Conservation (phyloP, 2,888 invertebrate species). For the Pheosia gnoma region DNA sequence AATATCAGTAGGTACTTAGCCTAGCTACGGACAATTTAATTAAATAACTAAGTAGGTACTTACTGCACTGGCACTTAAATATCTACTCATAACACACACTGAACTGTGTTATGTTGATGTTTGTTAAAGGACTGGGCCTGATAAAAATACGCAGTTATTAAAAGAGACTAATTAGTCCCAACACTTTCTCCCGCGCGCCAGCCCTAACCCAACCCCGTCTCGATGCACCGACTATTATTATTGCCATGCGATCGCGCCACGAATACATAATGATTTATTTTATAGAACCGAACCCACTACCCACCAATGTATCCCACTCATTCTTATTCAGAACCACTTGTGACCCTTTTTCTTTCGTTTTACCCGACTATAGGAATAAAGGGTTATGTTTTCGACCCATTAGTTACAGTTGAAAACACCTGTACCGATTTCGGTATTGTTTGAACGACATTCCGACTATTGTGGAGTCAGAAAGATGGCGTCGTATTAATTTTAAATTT, state of each 20-base stretch:
- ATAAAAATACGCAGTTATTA: not conserved
- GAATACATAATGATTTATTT: slow-evolving; percentile 75
- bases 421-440: not conserved
- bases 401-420: slow-evolving; percentile 5
- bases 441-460: slow-evolving; percentile 1
- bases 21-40: no score
- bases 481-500: not conserved
- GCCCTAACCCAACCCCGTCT: slow-evolving; percentile 46
- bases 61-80: no score
- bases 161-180: not conserved
- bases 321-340: slow-evolving; percentile 27
- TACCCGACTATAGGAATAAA: not conserved
- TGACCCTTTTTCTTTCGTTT: slow-evolving; percentile 7
- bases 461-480: not conserved
- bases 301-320: slow-evolving; percentile 35
- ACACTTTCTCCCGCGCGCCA: slow-evolving; percentile 10
- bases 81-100: no score
- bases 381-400: not conserved
- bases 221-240: slow-evolving; percentile 54
- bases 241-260: slow-evolving; percentile 54
- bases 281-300: slow-evolving; percentile 49
- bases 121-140: no score
- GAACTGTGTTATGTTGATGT: no score
- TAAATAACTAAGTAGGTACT: no score
- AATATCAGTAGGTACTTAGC: no score